Evolutionary conservation across 1,140 invertebrate genomes (phyloP), one percentile per base, ranked within the genome.

Genomic region (Leptopilina boulardi): DNA sequence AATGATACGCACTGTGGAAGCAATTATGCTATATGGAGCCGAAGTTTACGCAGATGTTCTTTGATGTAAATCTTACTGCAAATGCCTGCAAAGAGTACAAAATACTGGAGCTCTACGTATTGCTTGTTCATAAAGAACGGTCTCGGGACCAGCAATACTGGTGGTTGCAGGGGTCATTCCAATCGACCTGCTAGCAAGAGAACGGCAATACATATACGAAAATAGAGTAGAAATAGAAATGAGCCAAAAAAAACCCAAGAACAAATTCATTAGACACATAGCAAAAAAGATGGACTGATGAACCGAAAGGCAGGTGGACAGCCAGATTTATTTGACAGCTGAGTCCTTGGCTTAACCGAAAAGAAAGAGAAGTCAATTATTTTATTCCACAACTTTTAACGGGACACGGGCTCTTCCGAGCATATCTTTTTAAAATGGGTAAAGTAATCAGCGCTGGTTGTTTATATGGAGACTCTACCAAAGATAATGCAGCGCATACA

Each of bases 341-440:
- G 0, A 54, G 3, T 10, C 1, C 9, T 1, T 75, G 73, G 34
- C 8, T 66, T 0, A 34, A 38, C n/a, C 30, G 73, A 51, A 30
- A 72, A 6, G 73, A 78, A 26, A 73, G 77, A 3, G 70, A 75
- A 26, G 70, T 77, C 3, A 30, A 41, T n/a, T 77, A 54, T 15
- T 73, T 74, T 47, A 8, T 77, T 3, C 74, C 59, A 30, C 77
- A 78, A 30, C 23, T 75, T 15, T 34, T 75, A 15, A 59, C 66
- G 5, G 77, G 77, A 1, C 73, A 78, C 38, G 73, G 51, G 10
- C 72, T 72, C 18, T 78, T 78, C 19, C 3, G 21, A 1, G 11
- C 21, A 9, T 78, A 78, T 19, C 66, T 77, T 0, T 26, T 0
- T 30, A 18, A n/a, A 19, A 51, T 75, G 34, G 38, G 66, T 6